Evolutionary conservation across 2,113 vertebrate genomes (phyloP).

Genomic region (Saguinus midas): DNA sequence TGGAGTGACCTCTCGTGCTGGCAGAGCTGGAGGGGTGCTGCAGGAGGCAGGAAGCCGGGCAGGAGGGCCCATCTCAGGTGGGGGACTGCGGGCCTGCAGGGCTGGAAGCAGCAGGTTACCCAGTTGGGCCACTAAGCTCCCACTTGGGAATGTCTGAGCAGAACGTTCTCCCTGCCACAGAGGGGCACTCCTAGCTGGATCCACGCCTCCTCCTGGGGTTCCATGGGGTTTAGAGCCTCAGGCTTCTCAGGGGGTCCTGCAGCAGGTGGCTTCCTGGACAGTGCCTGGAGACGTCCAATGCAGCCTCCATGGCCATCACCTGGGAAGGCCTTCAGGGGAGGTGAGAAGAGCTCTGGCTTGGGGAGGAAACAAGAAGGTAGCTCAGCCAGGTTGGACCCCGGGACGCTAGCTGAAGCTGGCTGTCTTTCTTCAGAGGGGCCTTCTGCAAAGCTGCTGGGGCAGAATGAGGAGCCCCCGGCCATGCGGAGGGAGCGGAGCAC

Average conservation of each 20-base stretch:
- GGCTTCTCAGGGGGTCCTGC: not conserved
- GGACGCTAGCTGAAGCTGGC: rapidly evolving
- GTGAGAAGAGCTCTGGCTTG: too few relatives aligned
- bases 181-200: rapidly evolving
- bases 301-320: not conserved
- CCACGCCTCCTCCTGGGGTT: rapidly evolving
- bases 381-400: rapidly evolving
- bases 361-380: not conserved
- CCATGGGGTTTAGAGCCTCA: rapidly evolving
- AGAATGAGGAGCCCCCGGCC: rapidly evolving
- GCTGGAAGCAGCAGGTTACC: too few relatives aligned
- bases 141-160: not conserved
- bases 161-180: rapidly evolving
- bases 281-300: rapidly evolving
- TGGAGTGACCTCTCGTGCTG: not conserved
- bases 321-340: not conserved
- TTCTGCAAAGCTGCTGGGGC: not conserved
- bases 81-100: not conserved
- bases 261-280: not conserved
- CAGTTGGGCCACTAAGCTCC: not conserved
- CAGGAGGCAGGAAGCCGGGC: not conserved
- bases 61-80: not conserved
- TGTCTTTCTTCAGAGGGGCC: not conserved
- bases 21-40: not conserved
- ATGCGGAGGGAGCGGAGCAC: rapidly evolving